These are phyloP conservation scores for Burhinus bistriatus DNA, from an alignment of 2,113 vertebrate species.

Conservation along the genomic window DNA sequence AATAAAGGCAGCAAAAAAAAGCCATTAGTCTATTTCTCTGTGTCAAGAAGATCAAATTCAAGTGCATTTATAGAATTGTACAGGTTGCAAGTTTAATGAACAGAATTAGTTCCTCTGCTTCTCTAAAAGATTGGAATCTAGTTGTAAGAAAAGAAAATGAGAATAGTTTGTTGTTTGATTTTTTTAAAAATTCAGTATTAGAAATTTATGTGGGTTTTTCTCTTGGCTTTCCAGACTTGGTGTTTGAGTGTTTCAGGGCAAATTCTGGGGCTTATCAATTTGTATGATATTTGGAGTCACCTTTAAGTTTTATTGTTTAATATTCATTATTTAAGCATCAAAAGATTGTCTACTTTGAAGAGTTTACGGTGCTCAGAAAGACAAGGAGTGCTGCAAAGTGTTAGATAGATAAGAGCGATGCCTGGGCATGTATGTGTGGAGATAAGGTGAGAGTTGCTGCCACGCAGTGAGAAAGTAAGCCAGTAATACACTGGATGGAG, in stretches of 20 bases:
- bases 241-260: not conserved
- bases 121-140: not conserved
- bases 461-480: not conserved
- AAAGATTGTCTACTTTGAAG: not conserved
- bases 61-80: not conserved
- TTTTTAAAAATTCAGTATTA: not conserved
- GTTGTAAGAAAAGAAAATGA: not conserved
- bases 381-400: not conserved
- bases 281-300: not conserved
- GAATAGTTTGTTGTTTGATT: not conserved
- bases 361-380: not conserved
- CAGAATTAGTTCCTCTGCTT: not conserved
- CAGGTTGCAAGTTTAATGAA: not conserved
- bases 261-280: not conserved
- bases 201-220: not conserved
- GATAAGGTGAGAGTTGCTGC: not conserved
- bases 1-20: not conserved
- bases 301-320: not conserved
- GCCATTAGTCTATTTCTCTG: not conserved
- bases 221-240: not conserved
- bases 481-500: not conserved
- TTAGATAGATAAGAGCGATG: not conserved
- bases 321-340: not conserved
- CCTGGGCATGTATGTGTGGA: not conserved
- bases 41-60: conserved; percentile 5